phyloP scores from a whole-genome alignment of 2,113 vertebrate species.

The Rhegmatorhina hoffmannsi region DNA sequence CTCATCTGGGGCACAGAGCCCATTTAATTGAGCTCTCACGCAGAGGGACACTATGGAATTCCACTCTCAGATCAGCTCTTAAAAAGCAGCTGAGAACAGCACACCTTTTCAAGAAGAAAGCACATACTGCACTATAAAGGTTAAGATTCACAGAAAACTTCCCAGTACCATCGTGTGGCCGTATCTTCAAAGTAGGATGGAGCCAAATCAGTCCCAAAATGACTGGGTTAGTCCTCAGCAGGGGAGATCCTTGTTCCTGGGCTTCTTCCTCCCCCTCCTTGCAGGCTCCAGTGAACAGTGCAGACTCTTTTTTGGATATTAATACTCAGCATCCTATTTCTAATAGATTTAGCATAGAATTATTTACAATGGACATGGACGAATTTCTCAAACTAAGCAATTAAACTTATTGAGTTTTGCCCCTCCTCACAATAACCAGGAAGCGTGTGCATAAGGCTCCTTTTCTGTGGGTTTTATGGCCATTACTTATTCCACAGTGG shows the following conservation, averaged over 20 bases:
- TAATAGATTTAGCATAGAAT: conserved; percentile 21
- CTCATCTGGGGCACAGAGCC: neutral
- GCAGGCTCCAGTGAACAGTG: neutral
- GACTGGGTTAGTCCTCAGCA: conserved; percentile 21
- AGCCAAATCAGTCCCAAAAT: conserved; percentile 27
- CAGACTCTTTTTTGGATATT: neutral
- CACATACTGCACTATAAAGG: neutral
- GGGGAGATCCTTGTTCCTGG: neutral
- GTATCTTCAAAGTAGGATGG: conserved; percentile 14
- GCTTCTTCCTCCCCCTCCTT: conserved; percentile 6
- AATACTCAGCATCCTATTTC: conserved; percentile 24
- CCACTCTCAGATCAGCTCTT: neutral
- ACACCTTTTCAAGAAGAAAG: neutral
- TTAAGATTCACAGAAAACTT: neutral
- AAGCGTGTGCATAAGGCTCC: conserved; percentile 13
- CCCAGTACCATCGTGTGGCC: neutral
- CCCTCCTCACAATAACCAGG: conserved; percentile 38
- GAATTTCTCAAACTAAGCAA: conserved; percentile 55
- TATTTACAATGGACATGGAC: conserved; percentile 34
- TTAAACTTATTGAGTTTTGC: conserved; percentile 11
- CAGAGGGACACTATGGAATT: neutral
- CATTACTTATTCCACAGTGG: conserved; percentile 58
- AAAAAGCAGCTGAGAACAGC: neutral
- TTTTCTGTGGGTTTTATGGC: conserved; percentile 58
- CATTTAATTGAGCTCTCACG: neutral